These are phyloP conservation scores for Ditula angustiorana DNA, from an alignment of 2,888 invertebrate genomes.

Conservation along the genomic window DNA sequence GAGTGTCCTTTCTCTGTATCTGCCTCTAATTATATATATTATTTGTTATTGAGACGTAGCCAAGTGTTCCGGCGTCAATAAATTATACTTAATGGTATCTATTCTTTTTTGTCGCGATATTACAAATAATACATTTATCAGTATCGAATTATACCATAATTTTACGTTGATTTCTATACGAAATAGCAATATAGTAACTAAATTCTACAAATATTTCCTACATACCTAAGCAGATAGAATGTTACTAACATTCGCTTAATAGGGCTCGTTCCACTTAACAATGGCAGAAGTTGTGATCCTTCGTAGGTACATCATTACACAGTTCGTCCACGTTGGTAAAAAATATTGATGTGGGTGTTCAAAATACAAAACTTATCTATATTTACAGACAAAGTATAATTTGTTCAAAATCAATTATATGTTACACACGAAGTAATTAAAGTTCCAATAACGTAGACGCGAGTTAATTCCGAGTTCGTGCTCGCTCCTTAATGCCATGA, in stretches of 20 bases:
- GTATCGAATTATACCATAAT: background rate
- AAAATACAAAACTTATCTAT: too few relatives aligned
- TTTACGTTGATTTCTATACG: too few relatives aligned
- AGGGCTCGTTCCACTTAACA: constrained; percentile 36
- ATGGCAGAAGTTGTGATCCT: constrained; percentile 2
- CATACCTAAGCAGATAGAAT: constrained; percentile 22
- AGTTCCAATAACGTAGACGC: too few relatives aligned
- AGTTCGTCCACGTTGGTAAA: too few relatives aligned
- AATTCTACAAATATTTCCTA: too few relatives aligned
- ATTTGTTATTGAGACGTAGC: background rate
- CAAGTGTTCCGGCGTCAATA: background rate
- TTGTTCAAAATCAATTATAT: too few relatives aligned
- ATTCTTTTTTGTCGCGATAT: background rate
- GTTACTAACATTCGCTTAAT: constrained; percentile 20
- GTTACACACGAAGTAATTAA: too few relatives aligned
- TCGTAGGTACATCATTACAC: background rate
- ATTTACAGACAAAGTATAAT: too few relatives aligned
- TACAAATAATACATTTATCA: background rate
- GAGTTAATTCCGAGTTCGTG: too few relatives aligned
- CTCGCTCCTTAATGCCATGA: too few relatives aligned
- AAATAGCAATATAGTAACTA: background rate
- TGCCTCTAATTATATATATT: background rate
- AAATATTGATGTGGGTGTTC: too few relatives aligned
- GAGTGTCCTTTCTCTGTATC: background rate
- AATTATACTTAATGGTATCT: background rate